phyloP scores from a whole-genome alignment of 1,140 invertebrate species.

The Neodiprion lecontei region DNA sequence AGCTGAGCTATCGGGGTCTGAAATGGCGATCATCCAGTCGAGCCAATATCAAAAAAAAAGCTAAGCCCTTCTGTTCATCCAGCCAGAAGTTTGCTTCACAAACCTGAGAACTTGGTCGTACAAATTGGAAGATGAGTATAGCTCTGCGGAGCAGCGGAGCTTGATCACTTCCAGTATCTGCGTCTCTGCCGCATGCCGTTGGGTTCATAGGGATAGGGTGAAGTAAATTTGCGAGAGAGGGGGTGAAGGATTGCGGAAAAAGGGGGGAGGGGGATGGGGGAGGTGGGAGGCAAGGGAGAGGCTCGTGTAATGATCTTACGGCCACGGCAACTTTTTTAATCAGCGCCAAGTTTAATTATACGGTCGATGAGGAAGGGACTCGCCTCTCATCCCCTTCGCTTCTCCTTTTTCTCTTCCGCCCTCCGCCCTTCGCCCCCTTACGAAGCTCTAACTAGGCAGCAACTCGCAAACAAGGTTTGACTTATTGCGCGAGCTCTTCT shows the following conservation, averaged over 20 bases:
- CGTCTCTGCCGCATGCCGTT: background rate
- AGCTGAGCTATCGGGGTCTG: too few relatives aligned
- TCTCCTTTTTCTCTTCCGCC: conserved; percentile 12
- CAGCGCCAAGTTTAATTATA: conserved; percentile 61
- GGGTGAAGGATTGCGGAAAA: background rate
- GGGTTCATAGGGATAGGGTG: background rate
- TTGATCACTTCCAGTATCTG: background rate
- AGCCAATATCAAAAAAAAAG: too few relatives aligned
- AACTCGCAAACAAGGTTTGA: conserved; percentile 60
- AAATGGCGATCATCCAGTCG: too few relatives aligned
- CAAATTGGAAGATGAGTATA: too few relatives aligned
- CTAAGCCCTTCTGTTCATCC: too few relatives aligned
- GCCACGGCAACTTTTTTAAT: conserved; percentile 61
- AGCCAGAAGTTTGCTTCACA: too few relatives aligned
- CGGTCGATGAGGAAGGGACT: conserved; percentile 57
- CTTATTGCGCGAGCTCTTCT: conserved; percentile 53
- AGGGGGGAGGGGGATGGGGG: background rate
- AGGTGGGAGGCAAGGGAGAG: conserved; percentile 8
- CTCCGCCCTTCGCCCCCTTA: conserved; percentile 9
- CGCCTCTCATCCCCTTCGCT: conserved; percentile 18
- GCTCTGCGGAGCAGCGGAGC: too few relatives aligned
- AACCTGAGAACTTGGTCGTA: too few relatives aligned
- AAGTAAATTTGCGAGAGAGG: background rate
- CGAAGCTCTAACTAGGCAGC: conserved; percentile 48
- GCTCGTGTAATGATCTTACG: conserved; percentile 59